Evolutionary conservation across 2,888 invertebrate genomes (phyloP).

Genomic region (Lucinisca nassula): DNA sequence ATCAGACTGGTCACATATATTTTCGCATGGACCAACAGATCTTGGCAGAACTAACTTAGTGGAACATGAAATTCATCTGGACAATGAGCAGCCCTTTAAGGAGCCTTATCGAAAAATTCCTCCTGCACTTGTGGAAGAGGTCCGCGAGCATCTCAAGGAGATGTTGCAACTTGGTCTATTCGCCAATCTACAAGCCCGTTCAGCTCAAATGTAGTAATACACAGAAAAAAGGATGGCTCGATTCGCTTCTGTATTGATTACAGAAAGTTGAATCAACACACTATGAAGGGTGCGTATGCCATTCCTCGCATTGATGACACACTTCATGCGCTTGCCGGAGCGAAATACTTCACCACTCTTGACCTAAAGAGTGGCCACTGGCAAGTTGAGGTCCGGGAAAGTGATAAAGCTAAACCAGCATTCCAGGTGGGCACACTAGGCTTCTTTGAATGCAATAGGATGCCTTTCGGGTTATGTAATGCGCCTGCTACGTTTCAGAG

Average conservation of each 20-base stretch:
- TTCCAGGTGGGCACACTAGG: too few species aligned
- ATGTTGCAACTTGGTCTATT: slow-evolving; percentile 32
- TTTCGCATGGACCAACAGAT: slow-evolving; percentile 28
- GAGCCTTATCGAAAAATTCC: slow-evolving; percentile 26
- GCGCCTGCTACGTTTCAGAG: slow-evolving; percentile 35
- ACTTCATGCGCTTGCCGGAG: slow-evolving; percentile 28
- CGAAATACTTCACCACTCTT: slow-evolving; percentile 22
- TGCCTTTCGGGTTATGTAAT: too few species aligned
- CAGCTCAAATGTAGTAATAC: slow-evolving; percentile 38
- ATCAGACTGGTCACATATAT: slow-evolving; percentile 23
- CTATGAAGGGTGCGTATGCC: too few species aligned
- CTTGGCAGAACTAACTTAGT: slow-evolving; percentile 17
- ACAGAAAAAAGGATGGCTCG: slow-evolving; percentile 32
- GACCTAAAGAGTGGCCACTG: too few species aligned
- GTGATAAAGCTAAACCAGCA: slow-evolving; percentile 30
- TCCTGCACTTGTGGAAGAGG: slow-evolving; percentile 31
- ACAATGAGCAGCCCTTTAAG: slow-evolving; percentile 34
- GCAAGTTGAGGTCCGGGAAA: slow-evolving; percentile 14
- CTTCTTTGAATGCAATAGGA: too few species aligned
- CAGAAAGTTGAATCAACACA: slow-evolving; percentile 31
- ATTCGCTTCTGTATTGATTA: slow-evolving; percentile 33
- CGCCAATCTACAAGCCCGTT: slow-evolving; percentile 25
- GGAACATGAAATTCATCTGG: slow-evolving; percentile 29
- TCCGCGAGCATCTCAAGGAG: slow-evolving; percentile 37
- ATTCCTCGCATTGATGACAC: too few species aligned